Evolutionary conservation across 1,140 invertebrate species (phyloP).

Genomic region (Cotesia vestalis): DNA sequence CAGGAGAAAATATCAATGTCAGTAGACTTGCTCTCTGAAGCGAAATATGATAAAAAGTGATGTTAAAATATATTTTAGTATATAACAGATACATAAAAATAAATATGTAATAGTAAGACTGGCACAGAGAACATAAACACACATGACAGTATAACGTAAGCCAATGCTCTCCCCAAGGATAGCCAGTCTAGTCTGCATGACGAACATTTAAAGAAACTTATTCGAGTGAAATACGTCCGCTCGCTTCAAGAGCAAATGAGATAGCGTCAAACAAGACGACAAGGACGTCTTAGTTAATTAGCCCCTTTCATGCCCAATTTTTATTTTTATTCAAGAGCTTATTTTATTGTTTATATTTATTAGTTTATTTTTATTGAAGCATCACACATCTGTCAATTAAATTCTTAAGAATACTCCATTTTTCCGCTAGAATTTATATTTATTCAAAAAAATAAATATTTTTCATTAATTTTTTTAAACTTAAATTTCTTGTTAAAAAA

Average conservation of each 20-base stretch:
- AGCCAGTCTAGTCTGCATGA: slow-evolving; percentile 41
- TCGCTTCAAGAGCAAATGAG: slow-evolving; percentile 36
- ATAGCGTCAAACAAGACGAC: slow-evolving; percentile 30
- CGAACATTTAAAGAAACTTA: slow-evolving; percentile 29
- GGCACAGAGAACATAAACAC: background rate
- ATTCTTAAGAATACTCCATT: no score
- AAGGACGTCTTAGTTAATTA: slow-evolving; percentile 15
- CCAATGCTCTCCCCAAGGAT: slow-evolving; percentile 58
- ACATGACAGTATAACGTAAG: slow-evolving; percentile 29
- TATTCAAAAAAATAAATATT: no score
- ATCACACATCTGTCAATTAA: no score
- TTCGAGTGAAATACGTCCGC: background rate
- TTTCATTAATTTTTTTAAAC: no score
- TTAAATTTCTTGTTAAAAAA: no score
- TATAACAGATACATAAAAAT: background rate
- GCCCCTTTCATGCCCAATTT: slow-evolving; percentile 1
- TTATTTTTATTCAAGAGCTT: no score
- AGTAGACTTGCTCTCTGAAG: slow-evolving; percentile 3
- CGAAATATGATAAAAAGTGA: background rate
- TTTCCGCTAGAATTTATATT: no score
- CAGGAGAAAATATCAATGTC: slow-evolving; percentile 3
- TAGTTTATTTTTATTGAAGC: no score
- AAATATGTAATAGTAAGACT: background rate
- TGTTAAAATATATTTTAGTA: slow-evolving; percentile 3
- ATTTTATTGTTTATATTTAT: no score